Evolutionary conservation across 2,888 invertebrate genomes (phyloP), one percentile per base, ranked within the genome.

Genomic region (Eremobia ochroleuca): DNA sequence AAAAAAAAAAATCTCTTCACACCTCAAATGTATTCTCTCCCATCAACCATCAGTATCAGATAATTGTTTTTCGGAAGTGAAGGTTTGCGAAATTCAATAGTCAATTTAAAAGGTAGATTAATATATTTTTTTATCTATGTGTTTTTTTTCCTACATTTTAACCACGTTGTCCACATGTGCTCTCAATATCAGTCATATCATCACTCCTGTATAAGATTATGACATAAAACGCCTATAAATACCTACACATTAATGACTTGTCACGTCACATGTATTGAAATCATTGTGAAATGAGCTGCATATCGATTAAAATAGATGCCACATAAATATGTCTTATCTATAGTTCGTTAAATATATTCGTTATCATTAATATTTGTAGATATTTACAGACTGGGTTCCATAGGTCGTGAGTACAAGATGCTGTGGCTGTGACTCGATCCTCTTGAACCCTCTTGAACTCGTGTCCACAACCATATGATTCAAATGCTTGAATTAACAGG

Each of bases 391-490:
- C 68, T 77, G 55, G 58, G 49, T 83, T 73, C 59, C 34, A 73
- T 46, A 73, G 69, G 69, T 85, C 68, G 28, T 71, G 66, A 55
- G 79, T 80, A 43, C 25, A 52, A 13, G 65, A 59, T 58, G 77
- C 40, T 49, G 15, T 49, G 40, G 52, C n/a, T n/a, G n/a, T 66
- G 71, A 73, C 37, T 70, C 25, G 75, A 55, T 85, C 49, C 73
- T 61, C 81, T 82, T 85, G 82, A 82, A 82, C 85, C 61, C 58
- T 58, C 8, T 43, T 85, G 82, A 85, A 81, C 81, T 81, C 69
- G 18, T 67, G 52, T 66, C 43, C 67, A 81, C 67, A 73, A 64
- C 58, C 67, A 68, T 68, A 52, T 79, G 80, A 79, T 84, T 84
- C 58, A 79, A 79, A 83, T 69, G 69, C 79, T 58, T 79, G 67